Evolutionary conservation across 1,140 invertebrate species (phyloP), one percentile per base, ranked within the genome.

Genomic region (Pararge aegeria): DNA sequence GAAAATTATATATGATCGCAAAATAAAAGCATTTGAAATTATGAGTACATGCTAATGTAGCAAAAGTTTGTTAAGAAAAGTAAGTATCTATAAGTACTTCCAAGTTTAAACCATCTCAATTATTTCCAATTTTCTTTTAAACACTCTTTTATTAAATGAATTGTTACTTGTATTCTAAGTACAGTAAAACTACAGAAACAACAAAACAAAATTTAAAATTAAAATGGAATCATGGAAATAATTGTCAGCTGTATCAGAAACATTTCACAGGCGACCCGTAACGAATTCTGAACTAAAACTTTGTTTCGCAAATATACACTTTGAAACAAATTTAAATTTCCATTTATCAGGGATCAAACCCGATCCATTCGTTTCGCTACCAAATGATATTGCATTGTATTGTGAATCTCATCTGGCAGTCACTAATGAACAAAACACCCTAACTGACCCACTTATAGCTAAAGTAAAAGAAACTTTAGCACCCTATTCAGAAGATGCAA

Each of bases 291-390:
- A 64, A 68, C 52, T 65, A 73, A 72, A 16, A 77, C 72, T 79
- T 75, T 75, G 66, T 75, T 73, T 73, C 55, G 62, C 73, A 76
- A 79, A 78, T 70, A 42, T 10, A 68, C 69, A 70, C 60, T 71
- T 67, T 67, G 64, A 73, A 73, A 75, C 77, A 77, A 79, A 73
- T 82, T 80, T 78, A 78, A 80, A 78, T 80, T 76, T 78, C 68
- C 69, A 82, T 82, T 82, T 78, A 81, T 83, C 80, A 83, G 72
- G 73, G 66, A 81, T 83, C 78, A 78, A 83, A 83, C 77, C 72
- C 76, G 78, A 72, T 75, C 55, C 66, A 73, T 83, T 81, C 70
- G 80, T 77, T 77, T 59, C 78, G 72, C 77, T 53, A 67, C 64
- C 77, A 74, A 81, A 83, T 81, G 78, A 83, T 80, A 83, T 81